Conservation (phyloP, 1,140 invertebrate species). For the Odontomachus brunneus region DNA sequence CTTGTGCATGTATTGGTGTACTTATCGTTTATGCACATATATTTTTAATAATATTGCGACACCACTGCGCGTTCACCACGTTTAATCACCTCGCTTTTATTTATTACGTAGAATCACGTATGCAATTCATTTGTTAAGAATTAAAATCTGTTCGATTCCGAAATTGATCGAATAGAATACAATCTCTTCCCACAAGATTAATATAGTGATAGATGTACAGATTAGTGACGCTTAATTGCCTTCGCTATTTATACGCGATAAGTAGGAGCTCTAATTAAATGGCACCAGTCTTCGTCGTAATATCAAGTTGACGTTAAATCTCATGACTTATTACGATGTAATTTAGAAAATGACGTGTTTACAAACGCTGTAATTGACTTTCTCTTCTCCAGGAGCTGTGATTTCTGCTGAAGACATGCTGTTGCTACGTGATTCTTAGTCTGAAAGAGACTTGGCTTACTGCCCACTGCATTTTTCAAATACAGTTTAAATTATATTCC, state of each 20-base stretch:
- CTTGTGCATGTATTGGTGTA: not conserved
- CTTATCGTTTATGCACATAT: not conserved
- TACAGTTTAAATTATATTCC: not conserved
- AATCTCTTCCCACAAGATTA: too few relatives aligned
- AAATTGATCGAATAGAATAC: too few relatives aligned
- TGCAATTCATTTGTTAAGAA: too few relatives aligned
- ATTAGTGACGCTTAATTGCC: too few relatives aligned
- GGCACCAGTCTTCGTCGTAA: not conserved
- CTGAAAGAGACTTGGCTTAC: slow-evolving; percentile 83
- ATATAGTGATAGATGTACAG: too few relatives aligned
- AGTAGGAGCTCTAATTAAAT: too few relatives aligned
- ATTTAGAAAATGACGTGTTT: not conserved
- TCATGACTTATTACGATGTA: too few relatives aligned
- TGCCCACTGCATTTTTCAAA: slow-evolving; percentile 75
- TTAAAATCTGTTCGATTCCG: too few relatives aligned
- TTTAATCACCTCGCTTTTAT: slow-evolving; percentile 9
- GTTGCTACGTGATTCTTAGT: slow-evolving; percentile 81
- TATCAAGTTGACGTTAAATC: not conserved
- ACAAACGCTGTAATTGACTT: slow-evolving; percentile 87
- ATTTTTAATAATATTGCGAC: not conserved
- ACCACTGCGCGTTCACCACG: not conserved
- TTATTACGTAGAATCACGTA: not conserved
- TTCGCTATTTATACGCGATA: too few relatives aligned
- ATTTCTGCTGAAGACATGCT: slow-evolving; percentile 92
- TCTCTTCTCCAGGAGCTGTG: slow-evolving; percentile 90